Conservation (phyloP, 2,113 vertebrate genomes). For the Turdus rufiventris region DNA sequence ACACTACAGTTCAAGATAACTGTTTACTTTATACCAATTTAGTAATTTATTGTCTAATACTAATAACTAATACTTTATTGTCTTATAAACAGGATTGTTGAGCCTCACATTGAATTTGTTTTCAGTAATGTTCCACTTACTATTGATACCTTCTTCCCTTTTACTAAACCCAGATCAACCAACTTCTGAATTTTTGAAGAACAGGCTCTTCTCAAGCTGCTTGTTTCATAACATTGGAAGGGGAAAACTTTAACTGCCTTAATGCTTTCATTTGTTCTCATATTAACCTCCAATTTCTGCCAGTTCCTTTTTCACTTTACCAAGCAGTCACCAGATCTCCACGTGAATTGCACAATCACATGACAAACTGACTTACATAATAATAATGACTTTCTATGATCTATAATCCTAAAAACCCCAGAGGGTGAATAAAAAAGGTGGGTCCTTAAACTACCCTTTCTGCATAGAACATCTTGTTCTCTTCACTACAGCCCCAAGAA, state of each 20-base stretch:
- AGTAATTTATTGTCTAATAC: too few species aligned
- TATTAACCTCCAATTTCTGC: neutral
- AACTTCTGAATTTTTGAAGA: neutral
- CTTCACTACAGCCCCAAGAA: neutral
- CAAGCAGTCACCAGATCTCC: neutral
- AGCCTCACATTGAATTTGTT: neutral
- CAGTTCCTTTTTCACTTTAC: constrained; percentile 7
- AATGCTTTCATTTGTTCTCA: neutral
- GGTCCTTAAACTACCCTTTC: neutral
- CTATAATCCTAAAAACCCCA: neutral
- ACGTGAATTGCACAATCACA: neutral
- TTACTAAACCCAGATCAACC: neutral
- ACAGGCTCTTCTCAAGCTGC: neutral
- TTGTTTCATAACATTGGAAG: neutral
- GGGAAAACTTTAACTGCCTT: neutral
- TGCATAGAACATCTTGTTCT: neutral
- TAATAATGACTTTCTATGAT: neutral
- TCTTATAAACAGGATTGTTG: neutral
- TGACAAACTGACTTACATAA: neutral
- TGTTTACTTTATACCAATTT: neutral
- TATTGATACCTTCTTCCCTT: neutral
- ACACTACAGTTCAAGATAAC: neutral
- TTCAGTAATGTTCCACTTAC: neutral
- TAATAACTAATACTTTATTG: neutral
- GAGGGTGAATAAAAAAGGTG: neutral